Conservation (phyloP, 92 coral and sea anemone species). For the Bergia puertoricense region DNA sequence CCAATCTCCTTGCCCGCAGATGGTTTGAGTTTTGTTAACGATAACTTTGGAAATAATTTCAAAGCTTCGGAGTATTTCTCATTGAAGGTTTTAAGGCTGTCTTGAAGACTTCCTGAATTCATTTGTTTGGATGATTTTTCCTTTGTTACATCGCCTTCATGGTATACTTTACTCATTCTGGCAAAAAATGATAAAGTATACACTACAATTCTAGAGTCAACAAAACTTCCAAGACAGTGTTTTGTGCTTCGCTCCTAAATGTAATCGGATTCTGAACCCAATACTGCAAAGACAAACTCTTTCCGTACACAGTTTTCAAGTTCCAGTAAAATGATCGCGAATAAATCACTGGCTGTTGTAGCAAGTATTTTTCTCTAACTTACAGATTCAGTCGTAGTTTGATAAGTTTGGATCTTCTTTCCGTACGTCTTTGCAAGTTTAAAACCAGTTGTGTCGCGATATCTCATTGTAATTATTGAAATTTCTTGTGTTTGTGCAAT, state of each 20-base stretch:
- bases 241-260: neutral
- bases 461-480: neutral
- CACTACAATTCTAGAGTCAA: conserved; percentile 15
- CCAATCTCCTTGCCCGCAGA: neutral
- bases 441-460: neutral
- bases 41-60: conserved; percentile 30
- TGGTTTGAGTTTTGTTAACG: neutral
- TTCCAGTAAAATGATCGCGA: neutral
- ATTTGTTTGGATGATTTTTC: neutral
- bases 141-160: conserved; percentile 1
- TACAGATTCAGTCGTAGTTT: too few species aligned
- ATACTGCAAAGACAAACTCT: neutral
- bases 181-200: neutral
- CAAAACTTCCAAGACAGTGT: neutral
- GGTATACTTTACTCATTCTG: neutral
- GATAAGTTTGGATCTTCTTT: neutral
- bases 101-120: neutral
- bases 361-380: neutral
- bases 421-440: neutral
- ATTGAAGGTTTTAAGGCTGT: conserved; percentile 24
- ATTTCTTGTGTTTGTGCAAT: neutral
- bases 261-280: neutral
- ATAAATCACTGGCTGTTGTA: neutral
- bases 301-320: neutral
- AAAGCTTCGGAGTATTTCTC: conserved; percentile 29